phyloP scores from a whole-genome alignment of 1,140 invertebrate genomes.

The Lasaia peninsularis region DNA sequence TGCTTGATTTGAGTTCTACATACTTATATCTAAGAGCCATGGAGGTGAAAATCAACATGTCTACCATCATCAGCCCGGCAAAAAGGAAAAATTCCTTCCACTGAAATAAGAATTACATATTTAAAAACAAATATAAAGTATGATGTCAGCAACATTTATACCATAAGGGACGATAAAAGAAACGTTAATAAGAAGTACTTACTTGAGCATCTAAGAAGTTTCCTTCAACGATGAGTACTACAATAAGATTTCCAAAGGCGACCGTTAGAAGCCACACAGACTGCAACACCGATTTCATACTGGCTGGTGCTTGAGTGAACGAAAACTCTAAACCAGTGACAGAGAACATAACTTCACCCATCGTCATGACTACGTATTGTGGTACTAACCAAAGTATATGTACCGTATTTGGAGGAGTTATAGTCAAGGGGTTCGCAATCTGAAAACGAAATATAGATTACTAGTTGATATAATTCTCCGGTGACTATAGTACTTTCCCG shows the following conservation, averaged over 20 bases:
- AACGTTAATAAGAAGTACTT: too few relatives aligned
- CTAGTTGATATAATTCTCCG: too few relatives aligned
- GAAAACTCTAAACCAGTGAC: slow-evolving; percentile 95
- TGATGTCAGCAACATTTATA: too few relatives aligned
- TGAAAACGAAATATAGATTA: slow-evolving; percentile 28
- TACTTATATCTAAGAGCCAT: slow-evolving; percentile 88
- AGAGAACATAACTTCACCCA: slow-evolving; percentile 91
- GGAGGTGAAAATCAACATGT: slow-evolving; percentile 88
- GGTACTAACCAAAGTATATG: slow-evolving; percentile 91
- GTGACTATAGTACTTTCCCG: too few relatives aligned
- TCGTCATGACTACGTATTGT: slow-evolving; percentile 91
- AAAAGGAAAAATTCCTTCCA: slow-evolving; percentile 93
- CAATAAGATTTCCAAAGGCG: slow-evolving; percentile 94
- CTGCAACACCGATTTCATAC: slow-evolving; percentile 95
- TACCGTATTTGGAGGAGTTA: slow-evolving; percentile 84
- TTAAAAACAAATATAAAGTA: background rate
- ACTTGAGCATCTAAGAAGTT: slow-evolving; percentile 83
- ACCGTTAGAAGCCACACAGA: slow-evolving; percentile 94
- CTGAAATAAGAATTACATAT: slow-evolving; percentile 74
- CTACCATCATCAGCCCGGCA: slow-evolving; percentile 88
- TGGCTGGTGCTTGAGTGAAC: slow-evolving; percentile 90
- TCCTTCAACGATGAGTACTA: slow-evolving; percentile 87
- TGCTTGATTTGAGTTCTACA: slow-evolving; percentile 58
- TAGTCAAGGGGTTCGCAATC: slow-evolving; percentile 43
- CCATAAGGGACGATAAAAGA: too few relatives aligned